phyloP scores from a whole-genome alignment of 2,888 invertebrate genomes.

The Spialia ferax region DNA sequence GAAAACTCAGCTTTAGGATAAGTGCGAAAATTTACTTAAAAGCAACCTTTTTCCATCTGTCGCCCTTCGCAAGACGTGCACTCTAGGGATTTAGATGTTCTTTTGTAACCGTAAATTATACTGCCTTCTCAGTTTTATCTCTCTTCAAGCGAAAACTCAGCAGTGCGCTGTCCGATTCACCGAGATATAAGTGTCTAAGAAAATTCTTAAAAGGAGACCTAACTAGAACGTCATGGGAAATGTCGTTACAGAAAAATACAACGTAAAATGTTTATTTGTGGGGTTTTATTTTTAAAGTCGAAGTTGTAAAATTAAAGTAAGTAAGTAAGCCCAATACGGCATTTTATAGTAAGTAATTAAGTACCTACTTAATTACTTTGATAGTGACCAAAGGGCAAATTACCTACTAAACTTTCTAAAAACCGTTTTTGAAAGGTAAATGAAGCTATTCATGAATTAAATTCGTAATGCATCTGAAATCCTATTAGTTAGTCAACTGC shows the following conservation, averaged over 20 bases:
- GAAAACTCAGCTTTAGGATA: background rate
- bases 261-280: too few species aligned
- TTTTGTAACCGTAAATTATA: conserved; percentile 33
- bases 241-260: background rate
- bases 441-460: too few species aligned
- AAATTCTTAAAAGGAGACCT: conserved; percentile 13
- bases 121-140: conserved; percentile 22
- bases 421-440: too few species aligned
- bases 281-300: too few species aligned
- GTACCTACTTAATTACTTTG: too few species aligned
- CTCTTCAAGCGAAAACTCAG: conserved; percentile 17
- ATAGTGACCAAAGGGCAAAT: too few species aligned
- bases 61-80: conserved; percentile 9
- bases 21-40: background rate
- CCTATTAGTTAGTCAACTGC: too few species aligned
- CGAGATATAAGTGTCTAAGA: conserved; percentile 6
- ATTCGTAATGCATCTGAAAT: too few species aligned
- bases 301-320: too few species aligned
- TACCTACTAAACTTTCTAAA: too few species aligned
- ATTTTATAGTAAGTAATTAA: too few species aligned
- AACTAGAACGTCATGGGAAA: background rate
- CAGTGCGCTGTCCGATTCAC: conserved; percentile 13
- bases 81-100: conserved; percentile 25
- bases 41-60: conserved; percentile 17
- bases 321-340: too few species aligned